phyloP scores from a whole-genome alignment of 2,113 vertebrate species.

The Turnix velox region DNA sequence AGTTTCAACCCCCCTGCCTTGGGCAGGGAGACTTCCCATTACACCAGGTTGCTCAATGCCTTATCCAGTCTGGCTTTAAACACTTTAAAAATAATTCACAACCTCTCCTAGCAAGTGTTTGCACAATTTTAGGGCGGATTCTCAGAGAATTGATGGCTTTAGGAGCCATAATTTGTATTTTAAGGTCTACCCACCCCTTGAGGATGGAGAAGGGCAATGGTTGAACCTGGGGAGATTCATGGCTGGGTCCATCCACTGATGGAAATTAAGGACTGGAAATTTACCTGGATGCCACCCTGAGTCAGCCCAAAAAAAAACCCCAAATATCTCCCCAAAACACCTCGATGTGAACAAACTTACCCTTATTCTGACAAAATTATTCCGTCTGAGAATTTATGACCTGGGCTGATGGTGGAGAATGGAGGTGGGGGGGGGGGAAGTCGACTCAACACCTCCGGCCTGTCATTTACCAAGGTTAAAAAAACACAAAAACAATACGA shows the following conservation, averaged over 20 bases:
- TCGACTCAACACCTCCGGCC: slow-evolving; percentile 27
- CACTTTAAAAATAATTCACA: no score
- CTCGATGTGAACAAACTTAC: not conserved
- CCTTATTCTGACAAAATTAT: slow-evolving; percentile 12
- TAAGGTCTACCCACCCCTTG: not conserved
- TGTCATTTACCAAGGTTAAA: not conserved
- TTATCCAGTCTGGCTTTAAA: no score
- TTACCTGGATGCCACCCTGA: slow-evolving; percentile 34
- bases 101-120: no score
- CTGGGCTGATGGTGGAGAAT: not conserved
- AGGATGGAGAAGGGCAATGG: not conserved
- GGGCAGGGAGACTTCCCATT: no score
- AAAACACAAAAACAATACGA: no score
- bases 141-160: not conserved
- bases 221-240: not conserved
- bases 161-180: not conserved
- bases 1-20: no score
- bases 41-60: no score
- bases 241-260: not conserved
- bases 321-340: not conserved
- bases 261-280: slow-evolving; percentile 11
- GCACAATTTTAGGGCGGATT: not conserved
- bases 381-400: slow-evolving; percentile 52
- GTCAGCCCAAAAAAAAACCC: not conserved
- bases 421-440: no score